Conservation (phyloP, 1,140 invertebrate genomes). For the Bactericera cockerelli region DNA sequence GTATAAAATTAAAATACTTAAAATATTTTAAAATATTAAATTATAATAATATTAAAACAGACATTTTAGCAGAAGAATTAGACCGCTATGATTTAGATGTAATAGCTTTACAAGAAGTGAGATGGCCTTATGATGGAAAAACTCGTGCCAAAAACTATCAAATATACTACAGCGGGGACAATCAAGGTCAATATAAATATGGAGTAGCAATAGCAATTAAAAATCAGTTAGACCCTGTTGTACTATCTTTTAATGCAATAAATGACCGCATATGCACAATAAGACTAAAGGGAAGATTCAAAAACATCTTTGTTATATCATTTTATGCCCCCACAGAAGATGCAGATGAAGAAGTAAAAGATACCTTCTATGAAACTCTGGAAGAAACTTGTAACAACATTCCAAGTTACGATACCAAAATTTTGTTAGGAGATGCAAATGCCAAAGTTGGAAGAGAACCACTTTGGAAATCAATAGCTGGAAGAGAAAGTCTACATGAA, state of each 20-base stretch:
- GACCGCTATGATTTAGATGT: constrained; percentile 14
- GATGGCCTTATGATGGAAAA: constrained; percentile 10
- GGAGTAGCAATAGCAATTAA: constrained; percentile 8
- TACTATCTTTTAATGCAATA: constrained; percentile 10
- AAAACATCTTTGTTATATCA: not conserved
- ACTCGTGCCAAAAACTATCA: not conserved
- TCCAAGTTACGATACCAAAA: constrained; percentile 12
- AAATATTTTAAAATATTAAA: too few relatives aligned
- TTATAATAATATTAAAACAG: too few relatives aligned
- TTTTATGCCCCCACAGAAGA: not conserved
- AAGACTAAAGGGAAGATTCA: too few relatives aligned
- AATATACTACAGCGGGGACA: not conserved
- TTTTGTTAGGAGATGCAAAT: constrained; percentile 17
- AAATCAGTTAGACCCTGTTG: not conserved
- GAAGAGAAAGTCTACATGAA: constrained; percentile 10
- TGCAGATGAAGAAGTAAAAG: constrained; percentile 1
- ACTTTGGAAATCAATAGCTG: not conserved
- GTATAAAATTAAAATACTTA: too few relatives aligned
- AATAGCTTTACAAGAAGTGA: constrained; percentile 15
- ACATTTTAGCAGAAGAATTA: constrained; percentile 15
- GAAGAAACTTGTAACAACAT: not conserved
- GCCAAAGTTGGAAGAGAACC: constrained; percentile 12
- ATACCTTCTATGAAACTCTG: not conserved
- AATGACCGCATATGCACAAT: constrained; percentile 12
- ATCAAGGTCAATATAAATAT: not conserved